Conservation (phyloP, 2,797 vertebrate genomes). For the Macropodus opercularis region DNA sequence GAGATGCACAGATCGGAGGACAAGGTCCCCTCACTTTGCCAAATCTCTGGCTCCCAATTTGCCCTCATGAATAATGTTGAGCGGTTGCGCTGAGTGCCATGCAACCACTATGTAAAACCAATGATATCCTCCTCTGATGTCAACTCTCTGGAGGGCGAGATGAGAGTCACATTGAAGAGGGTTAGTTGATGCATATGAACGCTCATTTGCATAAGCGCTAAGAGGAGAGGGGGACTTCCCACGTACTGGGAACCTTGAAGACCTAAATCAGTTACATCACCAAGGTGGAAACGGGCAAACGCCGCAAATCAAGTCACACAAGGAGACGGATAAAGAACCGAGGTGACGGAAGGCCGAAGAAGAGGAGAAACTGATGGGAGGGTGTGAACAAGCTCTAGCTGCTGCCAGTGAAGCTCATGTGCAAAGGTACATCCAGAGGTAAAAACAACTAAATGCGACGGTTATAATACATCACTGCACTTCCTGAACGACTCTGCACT, state of each 20-base stretch:
- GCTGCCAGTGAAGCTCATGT: slow-evolving; percentile 38
- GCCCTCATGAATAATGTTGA: slow-evolving; percentile 87
- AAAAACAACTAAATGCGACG: slow-evolving; percentile 40
- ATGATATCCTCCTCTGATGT: slow-evolving; percentile 77
- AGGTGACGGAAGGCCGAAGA: slow-evolving; percentile 4
- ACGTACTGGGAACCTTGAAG: slow-evolving; percentile 47
- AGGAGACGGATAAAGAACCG: slow-evolving; percentile 10
- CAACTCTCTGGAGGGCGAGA: slow-evolving; percentile 69
- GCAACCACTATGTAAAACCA: slow-evolving; percentile 75
- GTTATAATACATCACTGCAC: slow-evolving; percentile 48
- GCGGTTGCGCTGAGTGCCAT: slow-evolving; percentile 59
- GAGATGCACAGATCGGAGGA: slow-evolving; percentile 56
- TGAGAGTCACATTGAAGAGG: slow-evolving; percentile 58
- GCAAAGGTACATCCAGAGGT: slow-evolving; percentile 29
- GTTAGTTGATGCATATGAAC: slow-evolving; percentile 70
- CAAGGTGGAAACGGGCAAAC: slow-evolving; percentile 64
- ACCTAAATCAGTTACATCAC: slow-evolving; percentile 72
- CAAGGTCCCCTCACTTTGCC: slow-evolving; percentile 52
- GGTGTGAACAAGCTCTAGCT: slow-evolving; percentile 32
- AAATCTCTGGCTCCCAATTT: slow-evolving; percentile 79
- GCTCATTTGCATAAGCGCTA: slow-evolving; percentile 69
- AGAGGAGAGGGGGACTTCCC: slow-evolving; percentile 46
- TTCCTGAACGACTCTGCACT: slow-evolving; percentile 28
- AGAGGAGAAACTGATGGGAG: slow-evolving; percentile 9
- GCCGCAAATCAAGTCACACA: slow-evolving; percentile 40